Percentiles rank a stretch among this genome's conserved stretches.
Conservation (phyloP, 2,113 vertebrate species). For the Romanogobio albipinnatus region DNA sequence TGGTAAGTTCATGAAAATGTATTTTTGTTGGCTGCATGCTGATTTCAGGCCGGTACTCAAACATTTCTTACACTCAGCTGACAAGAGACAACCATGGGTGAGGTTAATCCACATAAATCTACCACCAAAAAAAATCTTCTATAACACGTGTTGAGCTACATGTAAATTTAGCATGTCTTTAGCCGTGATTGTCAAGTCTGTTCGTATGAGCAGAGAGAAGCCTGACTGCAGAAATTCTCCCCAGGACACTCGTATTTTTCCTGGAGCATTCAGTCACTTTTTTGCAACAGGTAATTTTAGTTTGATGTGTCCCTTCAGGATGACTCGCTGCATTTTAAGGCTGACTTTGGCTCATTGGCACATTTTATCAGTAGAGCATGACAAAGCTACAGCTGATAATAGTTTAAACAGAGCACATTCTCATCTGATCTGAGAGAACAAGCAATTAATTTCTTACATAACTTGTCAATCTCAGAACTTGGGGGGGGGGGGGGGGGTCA, state of each 20-base stretch:
- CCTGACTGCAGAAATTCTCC: neutral
- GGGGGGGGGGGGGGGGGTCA: too few species aligned
- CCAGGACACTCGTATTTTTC: neutral
- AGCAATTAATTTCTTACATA: neutral
- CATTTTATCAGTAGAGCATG: conserved; percentile 17
- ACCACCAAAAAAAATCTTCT: neutral
- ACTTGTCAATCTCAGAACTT: neutral
- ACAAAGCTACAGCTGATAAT: conserved; percentile 34
- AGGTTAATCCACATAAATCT: neutral
- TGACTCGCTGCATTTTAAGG: neutral
- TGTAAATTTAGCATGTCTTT: neutral
- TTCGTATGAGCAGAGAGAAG: neutral
- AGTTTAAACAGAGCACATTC: conserved; percentile 10
- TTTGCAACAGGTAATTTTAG: conserved; percentile 15
- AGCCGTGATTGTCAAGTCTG: neutral
- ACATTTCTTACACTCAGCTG: neutral
- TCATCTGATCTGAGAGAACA: neutral
- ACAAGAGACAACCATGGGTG: neutral
- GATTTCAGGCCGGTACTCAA: neutral
- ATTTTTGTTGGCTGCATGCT: neutral
- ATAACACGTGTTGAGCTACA: neutral
- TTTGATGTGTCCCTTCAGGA: conserved; percentile 28
- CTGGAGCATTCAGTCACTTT: neutral
- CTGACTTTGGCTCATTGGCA: conserved; percentile 27
- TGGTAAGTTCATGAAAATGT: neutral